Evolutionary conservation across 2,888 invertebrate species (phyloP).

Genomic region (Himalopsyche anomala): DNA sequence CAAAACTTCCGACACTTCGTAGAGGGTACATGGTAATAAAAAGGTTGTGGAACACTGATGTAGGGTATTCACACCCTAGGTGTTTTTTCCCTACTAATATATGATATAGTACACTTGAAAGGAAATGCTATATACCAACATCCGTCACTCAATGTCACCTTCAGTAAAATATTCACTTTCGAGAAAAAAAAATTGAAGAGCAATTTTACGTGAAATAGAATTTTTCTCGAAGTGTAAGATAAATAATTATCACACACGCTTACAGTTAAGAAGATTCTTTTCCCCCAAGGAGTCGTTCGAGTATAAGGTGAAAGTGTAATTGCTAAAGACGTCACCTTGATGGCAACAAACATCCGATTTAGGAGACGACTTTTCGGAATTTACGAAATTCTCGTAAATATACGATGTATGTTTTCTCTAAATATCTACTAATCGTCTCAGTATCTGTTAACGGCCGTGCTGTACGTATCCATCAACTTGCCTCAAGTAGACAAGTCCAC

Average conservation of each 20-base stretch:
- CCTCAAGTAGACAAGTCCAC: not conserved
- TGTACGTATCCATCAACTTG: not conserved
- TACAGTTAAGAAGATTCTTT: not conserved
- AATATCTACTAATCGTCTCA: not conserved
- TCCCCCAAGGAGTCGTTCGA: slow-evolving; percentile 3
- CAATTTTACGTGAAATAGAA: not conserved
- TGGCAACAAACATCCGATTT: not conserved
- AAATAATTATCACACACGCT: not conserved
- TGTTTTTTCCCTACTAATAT: too few species aligned
- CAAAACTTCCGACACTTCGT: too few species aligned
- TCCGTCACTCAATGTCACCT: too few species aligned
- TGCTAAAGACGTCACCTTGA: not conserved
- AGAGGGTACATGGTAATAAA: too few species aligned
- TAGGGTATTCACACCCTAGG: too few species aligned
- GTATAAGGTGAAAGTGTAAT: slow-evolving; percentile 16
- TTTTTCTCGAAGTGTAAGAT: not conserved
- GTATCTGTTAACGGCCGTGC: not conserved
- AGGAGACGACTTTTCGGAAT: not conserved
- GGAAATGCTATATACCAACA: too few species aligned
- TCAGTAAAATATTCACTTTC: not conserved
- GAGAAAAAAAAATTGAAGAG: not conserved
- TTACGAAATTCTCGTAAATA: not conserved
- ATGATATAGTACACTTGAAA: too few species aligned
- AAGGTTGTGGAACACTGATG: too few species aligned
- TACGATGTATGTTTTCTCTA: slow-evolving; percentile 9